phyloP scores from a whole-genome alignment of 2,888 invertebrate genomes.

The Noctua pronuba region DNA sequence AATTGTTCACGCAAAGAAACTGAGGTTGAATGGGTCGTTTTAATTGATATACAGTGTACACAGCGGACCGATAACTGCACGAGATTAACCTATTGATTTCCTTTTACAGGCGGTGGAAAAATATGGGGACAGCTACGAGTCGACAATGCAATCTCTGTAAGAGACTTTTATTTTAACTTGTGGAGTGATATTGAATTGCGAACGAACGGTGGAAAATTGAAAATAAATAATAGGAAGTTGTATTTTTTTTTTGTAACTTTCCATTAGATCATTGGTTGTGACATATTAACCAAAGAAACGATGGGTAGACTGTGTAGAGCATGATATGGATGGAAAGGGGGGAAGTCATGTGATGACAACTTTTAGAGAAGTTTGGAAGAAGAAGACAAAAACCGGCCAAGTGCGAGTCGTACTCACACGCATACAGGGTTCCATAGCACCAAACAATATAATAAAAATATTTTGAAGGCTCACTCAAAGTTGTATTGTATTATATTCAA shows the following conservation, averaged over 20 bases:
- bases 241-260: neutral
- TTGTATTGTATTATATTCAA: no score
- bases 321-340: neutral
- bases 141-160: slow-evolving; percentile 22
- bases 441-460: no score
- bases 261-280: neutral
- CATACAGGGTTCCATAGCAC: no score
- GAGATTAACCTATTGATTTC: slow-evolving; percentile 70
- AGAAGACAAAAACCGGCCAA: no score
- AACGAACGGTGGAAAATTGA: neutral
- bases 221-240: neutral
- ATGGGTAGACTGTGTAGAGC: neutral
- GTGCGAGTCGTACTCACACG: no score
- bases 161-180: slow-evolving; percentile 14
- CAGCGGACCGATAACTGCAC: slow-evolving; percentile 69
- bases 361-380: neutral
- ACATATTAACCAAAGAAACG: neutral
- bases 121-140: slow-evolving; percentile 37
- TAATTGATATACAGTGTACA: slow-evolving; percentile 69
- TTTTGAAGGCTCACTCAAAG: no score
- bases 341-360: no score
- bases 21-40: slow-evolving; percentile 51
- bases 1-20: slow-evolving; percentile 54
- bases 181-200: neutral
- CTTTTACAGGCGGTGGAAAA: slow-evolving; percentile 42